Evolutionary conservation across 2,797 vertebrate genomes (phyloP).

Genomic region (Sardinella longiceps): DNA sequence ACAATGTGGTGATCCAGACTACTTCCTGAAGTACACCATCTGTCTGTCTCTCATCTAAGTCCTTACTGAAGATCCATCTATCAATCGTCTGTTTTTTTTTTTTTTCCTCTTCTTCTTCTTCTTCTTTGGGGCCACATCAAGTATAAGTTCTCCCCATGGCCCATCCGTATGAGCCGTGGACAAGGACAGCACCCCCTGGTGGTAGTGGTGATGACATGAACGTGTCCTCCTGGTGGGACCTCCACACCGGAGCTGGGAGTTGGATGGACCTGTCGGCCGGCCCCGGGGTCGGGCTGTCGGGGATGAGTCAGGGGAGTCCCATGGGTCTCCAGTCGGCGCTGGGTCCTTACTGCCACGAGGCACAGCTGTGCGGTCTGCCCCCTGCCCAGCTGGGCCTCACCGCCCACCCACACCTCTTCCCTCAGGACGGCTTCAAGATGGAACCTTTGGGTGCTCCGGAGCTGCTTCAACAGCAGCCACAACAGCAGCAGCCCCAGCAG

Average conservation of each 20-base stretch:
- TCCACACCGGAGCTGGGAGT: slow-evolving; percentile 75
- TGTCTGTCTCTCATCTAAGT: not conserved
- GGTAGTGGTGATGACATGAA: slow-evolving; percentile 83
- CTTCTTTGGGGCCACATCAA: not conserved
- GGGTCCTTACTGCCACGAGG: slow-evolving; percentile 83
- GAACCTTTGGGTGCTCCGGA: slow-evolving; percentile 70
- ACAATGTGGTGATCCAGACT: slow-evolving; percentile 66
- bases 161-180: slow-evolving; percentile 93
- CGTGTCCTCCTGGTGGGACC: slow-evolving; percentile 91
- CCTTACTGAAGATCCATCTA: slow-evolving; percentile 40
- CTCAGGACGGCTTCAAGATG: slow-evolving; percentile 83
- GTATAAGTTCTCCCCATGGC: slow-evolving; percentile 75
- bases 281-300: slow-evolving; percentile 62
- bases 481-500: slow-evolving; percentile 59
- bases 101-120: too few relatives aligned
- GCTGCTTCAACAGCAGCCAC: slow-evolving; percentile 57
- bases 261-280: slow-evolving; percentile 66
- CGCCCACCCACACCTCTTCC: slow-evolving; percentile 78
- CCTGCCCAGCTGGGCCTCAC: slow-evolving; percentile 76
- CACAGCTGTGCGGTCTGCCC: slow-evolving; percentile 84
- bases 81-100: slow-evolving; percentile 28
- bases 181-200: slow-evolving; percentile 83
- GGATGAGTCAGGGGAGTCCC: slow-evolving; percentile 74
- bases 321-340: slow-evolving; percentile 82
- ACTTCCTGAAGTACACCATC: slow-evolving; percentile 30